Conservation (phyloP, 2,797 vertebrate species). For the Pelochelys cantorii region DNA sequence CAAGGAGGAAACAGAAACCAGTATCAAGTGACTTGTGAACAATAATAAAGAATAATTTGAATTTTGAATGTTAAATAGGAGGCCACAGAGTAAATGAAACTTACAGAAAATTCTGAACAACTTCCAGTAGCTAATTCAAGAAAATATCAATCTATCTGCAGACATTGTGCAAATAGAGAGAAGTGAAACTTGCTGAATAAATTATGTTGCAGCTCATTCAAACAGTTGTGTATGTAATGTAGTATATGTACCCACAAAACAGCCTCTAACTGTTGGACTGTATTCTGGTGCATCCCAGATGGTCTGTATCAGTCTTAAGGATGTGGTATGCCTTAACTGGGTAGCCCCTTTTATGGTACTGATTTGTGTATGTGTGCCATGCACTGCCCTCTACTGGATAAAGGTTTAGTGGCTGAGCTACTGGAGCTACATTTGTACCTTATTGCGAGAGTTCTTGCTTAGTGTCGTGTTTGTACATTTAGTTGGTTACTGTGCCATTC, state of each 20-base stretch:
- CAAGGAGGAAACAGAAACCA: neutral
- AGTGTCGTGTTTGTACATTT: accelerated
- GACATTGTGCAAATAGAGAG: neutral
- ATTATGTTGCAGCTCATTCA: neutral
- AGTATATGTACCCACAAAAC: neutral
- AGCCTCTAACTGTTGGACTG: accelerated
- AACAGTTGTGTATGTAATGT: neutral
- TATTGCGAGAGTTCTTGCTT: neutral
- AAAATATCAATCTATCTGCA: neutral
- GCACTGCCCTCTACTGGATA: slow-evolving; percentile 71
- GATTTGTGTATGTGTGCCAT: neutral
- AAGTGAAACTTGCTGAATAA: neutral
- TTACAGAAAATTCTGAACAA: neutral
- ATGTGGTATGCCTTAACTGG: neutral
- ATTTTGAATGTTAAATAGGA: neutral
- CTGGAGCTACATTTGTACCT: neutral
- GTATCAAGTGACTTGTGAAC: neutral
- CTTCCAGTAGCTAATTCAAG: accelerated
- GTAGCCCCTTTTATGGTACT: neutral
- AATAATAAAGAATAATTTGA: neutral
- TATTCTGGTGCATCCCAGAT: accelerated
- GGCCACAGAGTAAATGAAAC: neutral
- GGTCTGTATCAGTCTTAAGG: neutral
- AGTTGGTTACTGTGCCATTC: neutral
- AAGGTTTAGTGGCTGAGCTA: neutral